Evolutionary conservation across 1,140 invertebrate species (phyloP).

Genomic region (Eriocheir sinensis): DNA sequence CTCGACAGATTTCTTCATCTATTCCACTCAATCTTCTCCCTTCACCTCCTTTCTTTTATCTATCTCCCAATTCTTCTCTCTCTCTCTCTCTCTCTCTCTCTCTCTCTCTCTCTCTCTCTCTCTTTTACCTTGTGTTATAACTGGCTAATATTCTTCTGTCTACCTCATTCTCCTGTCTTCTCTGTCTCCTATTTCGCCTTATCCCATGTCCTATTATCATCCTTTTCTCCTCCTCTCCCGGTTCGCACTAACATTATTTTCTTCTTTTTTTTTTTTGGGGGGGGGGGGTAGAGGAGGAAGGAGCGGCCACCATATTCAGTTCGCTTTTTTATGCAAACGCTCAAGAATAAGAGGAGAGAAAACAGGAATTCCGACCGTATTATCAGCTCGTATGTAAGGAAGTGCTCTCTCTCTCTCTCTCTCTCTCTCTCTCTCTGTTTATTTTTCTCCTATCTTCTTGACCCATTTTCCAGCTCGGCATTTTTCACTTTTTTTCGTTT

Average conservation of each 20-base stretch:
- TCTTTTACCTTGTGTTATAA: background rate
- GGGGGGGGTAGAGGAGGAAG: background rate
- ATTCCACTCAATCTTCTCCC: background rate
- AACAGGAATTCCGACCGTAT: background rate
- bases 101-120: conserved; percentile 52
- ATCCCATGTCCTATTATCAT: background rate
- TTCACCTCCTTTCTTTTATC: background rate
- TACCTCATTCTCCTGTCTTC: background rate
- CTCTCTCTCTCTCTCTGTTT: background rate
- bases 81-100: conserved; percentile 25
- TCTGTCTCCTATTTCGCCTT: background rate
- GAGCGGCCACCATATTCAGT: background rate
- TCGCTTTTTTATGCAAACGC: background rate
- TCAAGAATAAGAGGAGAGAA: background rate
- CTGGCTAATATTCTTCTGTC: background rate
- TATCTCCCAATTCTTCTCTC: background rate
- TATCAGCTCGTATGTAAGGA: background rate
- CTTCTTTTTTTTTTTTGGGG: no score
- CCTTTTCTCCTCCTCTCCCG: background rate
- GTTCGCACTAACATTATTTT: background rate
- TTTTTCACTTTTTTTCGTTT: background rate
- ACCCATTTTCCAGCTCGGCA: background rate
- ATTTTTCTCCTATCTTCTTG: background rate
- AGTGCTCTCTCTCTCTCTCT: conserved; percentile 16
- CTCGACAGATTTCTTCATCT: no score